Percentiles rank a stretch among this genome's conserved stretches.
These are phyloP conservation scores for Myioborus miniatus DNA, from an alignment of 2,797 vertebrate species.

Conservation along the genomic window DNA sequence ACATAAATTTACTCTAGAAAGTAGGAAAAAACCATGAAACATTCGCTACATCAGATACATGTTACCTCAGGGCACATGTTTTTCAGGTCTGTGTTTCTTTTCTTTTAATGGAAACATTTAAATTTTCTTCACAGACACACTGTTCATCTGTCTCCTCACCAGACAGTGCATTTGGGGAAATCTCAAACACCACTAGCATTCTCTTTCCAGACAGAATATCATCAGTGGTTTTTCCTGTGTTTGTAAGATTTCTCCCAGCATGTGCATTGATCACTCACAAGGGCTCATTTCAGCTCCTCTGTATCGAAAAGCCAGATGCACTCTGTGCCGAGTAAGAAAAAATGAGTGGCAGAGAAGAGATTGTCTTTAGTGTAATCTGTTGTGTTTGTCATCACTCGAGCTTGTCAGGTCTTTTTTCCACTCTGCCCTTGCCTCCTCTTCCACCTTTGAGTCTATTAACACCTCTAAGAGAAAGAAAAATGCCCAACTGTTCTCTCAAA, in stretches of 20 bases:
- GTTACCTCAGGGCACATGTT: rapidly evolving
- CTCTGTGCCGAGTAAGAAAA: background rate
- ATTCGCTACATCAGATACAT: background rate
- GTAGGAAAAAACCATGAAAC: background rate
- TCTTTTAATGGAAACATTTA: background rate
- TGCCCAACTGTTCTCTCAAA: background rate
- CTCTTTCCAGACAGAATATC: background rate
- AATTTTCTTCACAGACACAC: background rate
- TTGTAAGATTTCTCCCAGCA: background rate
- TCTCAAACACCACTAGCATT: background rate
- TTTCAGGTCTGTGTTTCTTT: background rate
- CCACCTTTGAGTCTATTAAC: constrained; percentile 34
- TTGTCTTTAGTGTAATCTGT: background rate
- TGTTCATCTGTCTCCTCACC: background rate
- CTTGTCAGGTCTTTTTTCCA: background rate
- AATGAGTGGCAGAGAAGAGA: background rate
- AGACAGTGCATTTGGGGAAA: background rate
- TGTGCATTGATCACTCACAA: background rate
- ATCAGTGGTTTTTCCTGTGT: background rate
- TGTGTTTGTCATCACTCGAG: background rate
- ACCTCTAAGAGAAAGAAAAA: background rate
- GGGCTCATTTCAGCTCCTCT: background rate
- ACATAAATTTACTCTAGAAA: background rate
- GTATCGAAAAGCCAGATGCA: background rate
- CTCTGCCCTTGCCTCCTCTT: background rate